These are phyloP conservation scores for Cerastis rubricosa DNA, from an alignment of 2,888 invertebrate genomes.

Conservation along the genomic window DNA sequence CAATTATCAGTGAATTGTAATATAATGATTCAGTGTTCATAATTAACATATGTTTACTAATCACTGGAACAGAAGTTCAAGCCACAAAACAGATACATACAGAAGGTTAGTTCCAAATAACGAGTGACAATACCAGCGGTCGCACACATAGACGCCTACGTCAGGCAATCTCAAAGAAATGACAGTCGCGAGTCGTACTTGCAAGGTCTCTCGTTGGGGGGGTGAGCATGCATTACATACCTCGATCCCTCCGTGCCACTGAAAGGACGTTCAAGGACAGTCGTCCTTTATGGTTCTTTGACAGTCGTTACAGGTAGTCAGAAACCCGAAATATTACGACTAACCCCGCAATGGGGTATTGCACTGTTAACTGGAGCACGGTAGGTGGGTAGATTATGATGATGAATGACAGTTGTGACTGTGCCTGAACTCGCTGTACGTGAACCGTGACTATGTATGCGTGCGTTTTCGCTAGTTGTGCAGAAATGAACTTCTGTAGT, in stretches of 20 bases:
- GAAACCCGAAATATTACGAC: background rate
- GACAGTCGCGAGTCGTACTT: background rate
- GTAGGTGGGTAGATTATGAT: background rate
- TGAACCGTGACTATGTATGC: background rate
- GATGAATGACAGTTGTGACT: background rate
- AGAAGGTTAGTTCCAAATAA: background rate
- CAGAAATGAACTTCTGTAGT: conserved; percentile 7
- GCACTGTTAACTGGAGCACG: background rate
- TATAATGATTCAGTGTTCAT: conserved; percentile 61
- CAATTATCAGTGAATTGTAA: conserved; percentile 51
- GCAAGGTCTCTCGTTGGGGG: background rate
- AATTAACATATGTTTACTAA: conserved; percentile 69
- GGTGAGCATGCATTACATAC: background rate
- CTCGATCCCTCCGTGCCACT: background rate
- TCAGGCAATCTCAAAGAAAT: background rate
- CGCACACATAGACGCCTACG: background rate
- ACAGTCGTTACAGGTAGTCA: background rate
- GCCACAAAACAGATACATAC: background rate
- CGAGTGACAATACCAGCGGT: background rate
- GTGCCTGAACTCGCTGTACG: too few relatives aligned
- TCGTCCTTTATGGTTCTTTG: background rate
- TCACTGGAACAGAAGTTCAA: conserved; percentile 62
- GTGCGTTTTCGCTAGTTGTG: background rate
- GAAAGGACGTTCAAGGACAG: background rate
- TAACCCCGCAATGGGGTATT: background rate